Conservation (phyloP, 1,140 invertebrate genomes). For the Steinernema feltiae region DNA sequence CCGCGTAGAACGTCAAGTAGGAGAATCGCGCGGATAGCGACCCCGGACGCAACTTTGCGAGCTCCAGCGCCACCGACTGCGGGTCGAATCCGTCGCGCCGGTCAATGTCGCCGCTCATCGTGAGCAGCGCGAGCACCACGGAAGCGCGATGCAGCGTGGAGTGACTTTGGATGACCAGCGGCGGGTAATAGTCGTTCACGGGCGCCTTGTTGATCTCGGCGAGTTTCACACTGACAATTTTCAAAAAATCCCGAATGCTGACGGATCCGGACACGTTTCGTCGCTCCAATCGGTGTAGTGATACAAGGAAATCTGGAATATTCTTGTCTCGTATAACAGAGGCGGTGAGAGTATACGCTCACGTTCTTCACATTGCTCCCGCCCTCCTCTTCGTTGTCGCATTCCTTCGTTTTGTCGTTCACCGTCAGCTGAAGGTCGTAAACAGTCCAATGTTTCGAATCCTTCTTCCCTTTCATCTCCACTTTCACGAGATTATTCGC, state of each 20-base stretch:
- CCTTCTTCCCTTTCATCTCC: neutral
- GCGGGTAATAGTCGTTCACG: neutral
- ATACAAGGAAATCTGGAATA: neutral
- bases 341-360: neutral
- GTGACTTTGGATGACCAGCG: neutral
- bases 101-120: neutral
- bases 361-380: neutral
- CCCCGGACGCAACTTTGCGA: neutral
- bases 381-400: neutral
- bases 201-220: neutral
- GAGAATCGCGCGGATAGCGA: neutral
- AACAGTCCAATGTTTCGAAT: neutral
- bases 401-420: neutral
- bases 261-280: neutral
- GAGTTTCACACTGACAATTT: neutral
- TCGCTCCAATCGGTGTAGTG: constrained; percentile 1
- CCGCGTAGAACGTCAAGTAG: neutral
- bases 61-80: neutral
- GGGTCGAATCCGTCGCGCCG: constrained; percentile 4
- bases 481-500: neutral
- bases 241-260: neutral
- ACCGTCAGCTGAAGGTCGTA: constrained; percentile 6
- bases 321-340: neutral
- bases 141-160: neutral
- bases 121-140: neutral